These are phyloP conservation scores for Cyprinus carpio DNA, from an alignment of 2,113 vertebrate genomes.

Conservation along the genomic window DNA sequence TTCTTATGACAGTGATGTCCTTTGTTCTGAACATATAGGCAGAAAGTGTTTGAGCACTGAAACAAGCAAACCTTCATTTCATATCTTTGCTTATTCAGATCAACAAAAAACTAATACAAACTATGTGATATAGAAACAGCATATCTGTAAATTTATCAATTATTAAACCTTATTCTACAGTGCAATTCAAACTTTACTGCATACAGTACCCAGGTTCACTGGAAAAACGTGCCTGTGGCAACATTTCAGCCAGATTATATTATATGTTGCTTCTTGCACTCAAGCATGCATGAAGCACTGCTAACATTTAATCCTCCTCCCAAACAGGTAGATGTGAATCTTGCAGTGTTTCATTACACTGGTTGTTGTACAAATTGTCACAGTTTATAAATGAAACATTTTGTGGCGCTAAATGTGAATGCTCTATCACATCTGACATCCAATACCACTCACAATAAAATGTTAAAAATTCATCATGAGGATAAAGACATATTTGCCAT, in stretches of 20 bases:
- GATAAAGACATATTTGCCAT: neutral
- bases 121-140: neutral
- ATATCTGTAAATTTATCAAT: neutral
- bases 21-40: neutral
- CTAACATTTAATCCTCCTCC: neutral
- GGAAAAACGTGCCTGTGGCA: neutral
- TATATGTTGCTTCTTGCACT: neutral
- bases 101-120: neutral
- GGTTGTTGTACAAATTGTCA: neutral
- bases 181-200: slow-evolving; percentile 6
- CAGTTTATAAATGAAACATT: neutral
- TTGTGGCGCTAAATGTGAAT: neutral
- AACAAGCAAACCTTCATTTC: neutral
- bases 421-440: neutral
- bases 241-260: neutral
- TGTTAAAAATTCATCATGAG: neutral
- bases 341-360: neutral
- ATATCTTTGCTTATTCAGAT: slow-evolving; percentile 10
- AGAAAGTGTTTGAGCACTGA: neutral
- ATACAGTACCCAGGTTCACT: neutral
- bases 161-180: neutral
- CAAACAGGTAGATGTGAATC: neutral
- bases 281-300: neutral
- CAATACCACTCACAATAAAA: neutral
- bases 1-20: neutral